A percentile compares a stretch with the other conserved stretches of the same genome.
These are phyloP conservation scores for Parnassius smintheus DNA, from an alignment of 2,888 invertebrate species.

Conservation along the genomic window DNA sequence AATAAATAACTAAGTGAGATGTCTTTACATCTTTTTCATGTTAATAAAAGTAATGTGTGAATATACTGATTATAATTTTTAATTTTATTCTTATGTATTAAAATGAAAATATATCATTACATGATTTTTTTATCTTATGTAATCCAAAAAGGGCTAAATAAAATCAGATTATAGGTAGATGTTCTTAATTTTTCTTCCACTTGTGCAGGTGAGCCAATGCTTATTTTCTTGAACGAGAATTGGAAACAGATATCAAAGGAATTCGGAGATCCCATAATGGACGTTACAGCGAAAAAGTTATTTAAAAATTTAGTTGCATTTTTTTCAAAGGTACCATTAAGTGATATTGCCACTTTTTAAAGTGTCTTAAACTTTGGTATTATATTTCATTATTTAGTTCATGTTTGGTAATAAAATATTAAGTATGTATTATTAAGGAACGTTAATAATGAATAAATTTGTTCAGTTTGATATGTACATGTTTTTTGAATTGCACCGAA, in stretches of 20 bases:
- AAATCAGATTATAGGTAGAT: neutral
- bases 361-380: neutral
- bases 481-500: too few relatives aligned
- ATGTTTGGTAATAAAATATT: neutral
- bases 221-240: conserved; percentile 59
- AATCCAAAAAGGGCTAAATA: neutral
- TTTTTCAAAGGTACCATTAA: conserved; percentile 46
- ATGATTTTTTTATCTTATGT: too few relatives aligned
- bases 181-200: neutral
- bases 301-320: conserved; percentile 48
- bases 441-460: too few relatives aligned
- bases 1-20: neutral
- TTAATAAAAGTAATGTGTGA: too few relatives aligned
- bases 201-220: conserved; percentile 54
- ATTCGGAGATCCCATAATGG: conserved; percentile 60
- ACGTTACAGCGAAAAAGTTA: conserved; percentile 45
- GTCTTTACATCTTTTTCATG: neutral
- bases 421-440: too few relatives aligned
- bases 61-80: too few relatives aligned
- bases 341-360: conserved; percentile 48
- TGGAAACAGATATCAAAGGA: conserved; percentile 58
- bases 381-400: neutral
- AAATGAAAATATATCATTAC: too few relatives aligned
- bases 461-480: too few relatives aligned
- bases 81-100: too few relatives aligned